Conservation (phyloP, 2,797 vertebrate genomes). For the Percopsis omiscomaycus region DNA sequence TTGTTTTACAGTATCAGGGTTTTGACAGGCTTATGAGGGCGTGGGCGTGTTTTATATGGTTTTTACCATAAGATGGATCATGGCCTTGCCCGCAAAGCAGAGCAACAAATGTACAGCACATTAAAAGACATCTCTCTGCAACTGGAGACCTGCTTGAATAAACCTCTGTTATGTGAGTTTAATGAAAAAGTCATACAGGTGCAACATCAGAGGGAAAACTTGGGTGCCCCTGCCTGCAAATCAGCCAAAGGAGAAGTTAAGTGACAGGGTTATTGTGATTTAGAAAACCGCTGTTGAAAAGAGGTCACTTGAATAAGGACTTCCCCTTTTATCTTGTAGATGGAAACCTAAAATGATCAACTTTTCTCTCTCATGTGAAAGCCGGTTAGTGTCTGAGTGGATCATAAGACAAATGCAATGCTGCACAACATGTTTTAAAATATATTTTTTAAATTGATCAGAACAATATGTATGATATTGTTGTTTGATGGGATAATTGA, state of each 20-base stretch:
- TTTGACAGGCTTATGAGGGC: slow-evolving; percentile 73
- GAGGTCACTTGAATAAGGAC: slow-evolving; percentile 12
- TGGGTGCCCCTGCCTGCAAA: slow-evolving; percentile 33
- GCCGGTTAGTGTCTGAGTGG: too few species aligned
- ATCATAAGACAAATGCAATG: too few species aligned
- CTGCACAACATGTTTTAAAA: background rate
- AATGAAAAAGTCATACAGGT: slow-evolving; percentile 46
- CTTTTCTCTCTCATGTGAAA: slow-evolving; percentile 6
- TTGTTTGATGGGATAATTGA: too few species aligned
- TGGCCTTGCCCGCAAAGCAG: slow-evolving; percentile 26
- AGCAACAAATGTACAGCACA: slow-evolving; percentile 24
- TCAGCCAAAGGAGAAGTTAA: slow-evolving; percentile 30
- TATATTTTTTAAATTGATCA: background rate
- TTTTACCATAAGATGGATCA: slow-evolving; percentile 50
- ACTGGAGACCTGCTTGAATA: slow-evolving; percentile 16
- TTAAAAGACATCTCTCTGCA: slow-evolving; percentile 9
- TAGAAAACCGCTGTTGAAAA: slow-evolving; percentile 36
- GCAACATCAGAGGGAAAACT: slow-evolving; percentile 46
- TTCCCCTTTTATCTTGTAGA: too few species aligned
- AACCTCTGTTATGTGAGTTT: slow-evolving; percentile 17
- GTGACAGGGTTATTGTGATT: slow-evolving; percentile 45
- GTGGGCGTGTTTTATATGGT: slow-evolving; percentile 45
- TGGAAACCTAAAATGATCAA: slow-evolving; percentile 12
- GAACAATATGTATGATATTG: background rate
- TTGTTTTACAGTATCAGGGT: slow-evolving; percentile 67